These are phyloP conservation scores for Eurypyga helias DNA, from an alignment of 2,113 vertebrate genomes.

Conservation along the genomic window DNA sequence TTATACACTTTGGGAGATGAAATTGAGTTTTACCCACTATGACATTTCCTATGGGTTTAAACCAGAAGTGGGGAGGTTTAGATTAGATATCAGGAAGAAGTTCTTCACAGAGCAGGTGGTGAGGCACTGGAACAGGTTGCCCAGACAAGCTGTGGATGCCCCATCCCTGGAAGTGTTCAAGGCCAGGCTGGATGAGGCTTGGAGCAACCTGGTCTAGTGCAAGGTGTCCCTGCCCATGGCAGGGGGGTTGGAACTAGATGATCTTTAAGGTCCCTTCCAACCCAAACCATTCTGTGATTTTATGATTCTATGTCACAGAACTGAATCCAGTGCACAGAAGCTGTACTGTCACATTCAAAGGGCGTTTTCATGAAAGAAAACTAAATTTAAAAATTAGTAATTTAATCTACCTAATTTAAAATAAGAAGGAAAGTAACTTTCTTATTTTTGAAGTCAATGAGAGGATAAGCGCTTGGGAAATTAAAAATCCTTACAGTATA, in stretches of 20 bases:
- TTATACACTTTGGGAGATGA: neutral
- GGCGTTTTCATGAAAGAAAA: neutral
- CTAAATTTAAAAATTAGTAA: accelerated
- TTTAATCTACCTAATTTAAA: neutral
- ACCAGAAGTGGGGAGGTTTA: no score
- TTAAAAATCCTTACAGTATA: neutral
- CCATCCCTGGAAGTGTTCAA: no score
- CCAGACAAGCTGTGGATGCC: no score
- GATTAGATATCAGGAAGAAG: no score
- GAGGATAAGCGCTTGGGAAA: neutral
- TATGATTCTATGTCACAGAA: neutral
- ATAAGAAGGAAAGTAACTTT: neutral
- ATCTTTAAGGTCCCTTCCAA: no score
- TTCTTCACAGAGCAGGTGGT: no score
- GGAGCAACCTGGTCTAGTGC: no score
- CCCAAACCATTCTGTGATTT: no score
- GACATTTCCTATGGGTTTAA: neutral
- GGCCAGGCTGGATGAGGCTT: no score
- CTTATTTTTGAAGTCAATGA: neutral
- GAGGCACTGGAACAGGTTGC: no score
- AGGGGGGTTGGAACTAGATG: no score
- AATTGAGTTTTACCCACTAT: neutral
- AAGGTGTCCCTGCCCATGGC: no score
- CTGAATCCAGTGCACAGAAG: neutral
- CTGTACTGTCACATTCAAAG: neutral